Conservation (phyloP, 2,888 invertebrate species). For the Nomada lathburiana region DNA sequence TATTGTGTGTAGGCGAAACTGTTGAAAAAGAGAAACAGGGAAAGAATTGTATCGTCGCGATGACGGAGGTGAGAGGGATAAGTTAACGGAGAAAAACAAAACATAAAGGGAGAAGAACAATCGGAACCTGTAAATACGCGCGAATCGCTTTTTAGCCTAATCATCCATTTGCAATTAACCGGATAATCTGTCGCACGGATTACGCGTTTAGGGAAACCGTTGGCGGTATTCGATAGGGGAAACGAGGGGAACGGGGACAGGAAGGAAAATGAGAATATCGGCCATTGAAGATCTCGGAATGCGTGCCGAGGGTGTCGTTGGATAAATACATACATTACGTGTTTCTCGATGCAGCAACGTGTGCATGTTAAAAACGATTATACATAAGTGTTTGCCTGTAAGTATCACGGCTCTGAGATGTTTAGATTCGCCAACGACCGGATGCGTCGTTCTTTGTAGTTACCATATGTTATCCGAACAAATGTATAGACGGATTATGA, state of each 20-base stretch:
- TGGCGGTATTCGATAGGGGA: too few species aligned
- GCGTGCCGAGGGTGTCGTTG: background rate
- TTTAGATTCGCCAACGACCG: conserved; percentile 64
- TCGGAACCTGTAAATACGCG: conserved; percentile 64
- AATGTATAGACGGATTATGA: conserved; percentile 73
- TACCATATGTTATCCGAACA: conserved; percentile 72
- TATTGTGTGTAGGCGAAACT: conserved; percentile 63
- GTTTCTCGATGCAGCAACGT: conserved; percentile 14
- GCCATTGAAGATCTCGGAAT: too few species aligned
- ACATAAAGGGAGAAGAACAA: background rate
- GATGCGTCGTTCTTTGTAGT: conserved; percentile 68
- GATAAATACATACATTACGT: conserved; percentile 4
- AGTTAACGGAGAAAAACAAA: background rate
- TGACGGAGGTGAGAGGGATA: background rate
- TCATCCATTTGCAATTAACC: conserved; percentile 57
- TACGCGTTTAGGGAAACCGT: conserved; percentile 23
- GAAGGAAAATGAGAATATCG: too few species aligned
- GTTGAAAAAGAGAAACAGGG: background rate
- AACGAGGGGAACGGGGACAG: too few species aligned
- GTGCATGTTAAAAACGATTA: conserved; percentile 50
- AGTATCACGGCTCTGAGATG: conserved; percentile 68
- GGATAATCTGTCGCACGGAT: conserved; percentile 36
- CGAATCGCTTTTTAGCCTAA: conserved; percentile 60
- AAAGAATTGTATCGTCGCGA: conserved; percentile 23
- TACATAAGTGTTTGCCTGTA: conserved; percentile 68